These are phyloP conservation scores for Zaprionus capensis DNA, from an alignment of 1,140 invertebrate genomes.

Conservation along the genomic window DNA sequence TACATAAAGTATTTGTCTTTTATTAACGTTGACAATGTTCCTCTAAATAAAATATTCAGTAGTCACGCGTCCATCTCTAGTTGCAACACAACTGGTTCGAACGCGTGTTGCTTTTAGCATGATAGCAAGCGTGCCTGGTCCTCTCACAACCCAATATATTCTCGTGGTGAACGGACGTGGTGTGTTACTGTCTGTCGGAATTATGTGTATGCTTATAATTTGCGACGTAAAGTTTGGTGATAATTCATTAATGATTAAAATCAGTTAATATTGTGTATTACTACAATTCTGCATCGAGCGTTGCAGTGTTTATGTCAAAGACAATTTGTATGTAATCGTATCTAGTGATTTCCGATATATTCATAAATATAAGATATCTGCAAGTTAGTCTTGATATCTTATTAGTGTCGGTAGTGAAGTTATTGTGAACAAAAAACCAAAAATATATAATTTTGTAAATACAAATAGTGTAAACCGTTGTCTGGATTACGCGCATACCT, in stretches of 20 bases:
- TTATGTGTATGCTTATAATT: slow-evolving; percentile 34
- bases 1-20: background rate
- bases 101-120: slow-evolving; percentile 74
- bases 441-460: slow-evolving; percentile 20
- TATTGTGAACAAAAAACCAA: slow-evolving; percentile 13
- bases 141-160: slow-evolving; percentile 56
- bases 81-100: slow-evolving; percentile 59
- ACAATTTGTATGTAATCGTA: background rate
- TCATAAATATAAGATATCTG: slow-evolving; percentile 31
- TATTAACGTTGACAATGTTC: background rate
- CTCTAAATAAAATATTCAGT: background rate
- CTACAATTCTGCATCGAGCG: slow-evolving; percentile 18
- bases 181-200: slow-evolving; percentile 40
- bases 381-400: slow-evolving; percentile 28
- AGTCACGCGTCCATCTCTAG: slow-evolving; percentile 33
- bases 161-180: slow-evolving; percentile 56
- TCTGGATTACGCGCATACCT: slow-evolving; percentile 69
- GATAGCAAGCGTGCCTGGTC: slow-evolving; percentile 50
- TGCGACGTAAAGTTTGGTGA: slow-evolving; percentile 29
- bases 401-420: slow-evolving; percentile 37
- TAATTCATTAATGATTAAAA: slow-evolving; percentile 16
- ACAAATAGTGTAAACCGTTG: slow-evolving; percentile 4
- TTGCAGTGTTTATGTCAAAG: background rate
- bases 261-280: slow-evolving; percentile 14
- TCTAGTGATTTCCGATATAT: background rate